Conservation (phyloP, 2,113 vertebrate genomes). For the Aepyceros melampus region DNA sequence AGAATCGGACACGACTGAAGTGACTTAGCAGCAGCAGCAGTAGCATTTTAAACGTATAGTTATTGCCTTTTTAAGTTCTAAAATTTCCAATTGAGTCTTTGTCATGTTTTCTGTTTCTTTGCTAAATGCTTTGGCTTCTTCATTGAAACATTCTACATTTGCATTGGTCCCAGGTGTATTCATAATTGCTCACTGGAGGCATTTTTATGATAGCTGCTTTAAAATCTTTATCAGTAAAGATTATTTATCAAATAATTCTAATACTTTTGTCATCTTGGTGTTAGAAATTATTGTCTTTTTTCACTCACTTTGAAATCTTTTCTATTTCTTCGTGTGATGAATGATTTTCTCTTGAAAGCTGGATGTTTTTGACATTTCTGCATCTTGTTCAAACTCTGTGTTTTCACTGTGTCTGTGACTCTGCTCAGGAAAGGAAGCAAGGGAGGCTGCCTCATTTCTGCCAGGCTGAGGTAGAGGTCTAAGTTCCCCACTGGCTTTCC, state of each 20-base stretch:
- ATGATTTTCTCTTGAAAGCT: not conserved
- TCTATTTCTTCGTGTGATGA: not conserved
- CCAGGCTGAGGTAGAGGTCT: not conserved
- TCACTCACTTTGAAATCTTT: not conserved
- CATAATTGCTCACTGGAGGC: not conserved
- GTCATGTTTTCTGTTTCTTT: not conserved
- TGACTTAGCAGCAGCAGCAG: too few species aligned
- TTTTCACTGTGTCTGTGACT: not conserved
- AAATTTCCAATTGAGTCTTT: not conserved
- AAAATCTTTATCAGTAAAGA: not conserved
- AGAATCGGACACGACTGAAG: too few species aligned
- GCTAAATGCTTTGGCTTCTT: not conserved
- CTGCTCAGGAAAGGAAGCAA: not conserved
- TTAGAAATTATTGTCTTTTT: not conserved
- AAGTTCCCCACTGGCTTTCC: not conserved
- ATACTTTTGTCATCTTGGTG: not conserved
- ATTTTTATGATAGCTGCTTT: not conserved
- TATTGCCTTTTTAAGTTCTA: not conserved
- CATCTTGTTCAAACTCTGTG: not conserved
- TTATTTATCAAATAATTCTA: not conserved
- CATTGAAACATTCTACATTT: not conserved
- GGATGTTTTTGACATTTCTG: not conserved
- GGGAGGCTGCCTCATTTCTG: not conserved
- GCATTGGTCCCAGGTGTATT: not conserved
- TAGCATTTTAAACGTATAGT: not conserved